phyloP scores from a whole-genome alignment of 2,113 vertebrate genomes.

The Pitta sordida region DNA sequence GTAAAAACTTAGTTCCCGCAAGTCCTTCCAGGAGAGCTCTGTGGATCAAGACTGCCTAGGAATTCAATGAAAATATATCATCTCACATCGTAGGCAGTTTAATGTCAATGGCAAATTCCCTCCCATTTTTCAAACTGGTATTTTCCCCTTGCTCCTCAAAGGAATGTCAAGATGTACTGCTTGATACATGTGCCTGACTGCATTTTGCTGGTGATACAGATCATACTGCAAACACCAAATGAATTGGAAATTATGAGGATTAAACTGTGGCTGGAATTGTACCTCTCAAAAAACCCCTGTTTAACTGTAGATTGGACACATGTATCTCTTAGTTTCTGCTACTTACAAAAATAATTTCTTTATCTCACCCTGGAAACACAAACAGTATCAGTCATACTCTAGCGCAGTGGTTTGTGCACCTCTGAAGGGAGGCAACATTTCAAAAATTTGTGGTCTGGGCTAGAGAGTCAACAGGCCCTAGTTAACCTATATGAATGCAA shows the following conservation, averaged over 20 bases:
- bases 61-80: rapidly evolving
- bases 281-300: not conserved
- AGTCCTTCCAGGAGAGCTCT: not conserved
- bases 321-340: not conserved
- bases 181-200: not conserved
- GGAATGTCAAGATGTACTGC: not conserved
- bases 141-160: not conserved
- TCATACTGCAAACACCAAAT: not conserved
- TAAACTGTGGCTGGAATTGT: not conserved
- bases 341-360: not conserved
- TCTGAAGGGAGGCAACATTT: not conserved
- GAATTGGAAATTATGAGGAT: not conserved
- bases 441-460: not conserved
- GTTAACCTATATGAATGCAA: not conserved
- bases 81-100: not conserved
- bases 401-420: not conserved
- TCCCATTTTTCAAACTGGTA: not conserved
- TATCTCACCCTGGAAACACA: not conserved
- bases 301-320: not conserved
- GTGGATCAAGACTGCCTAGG: not conserved
- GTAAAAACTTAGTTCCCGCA: not conserved
- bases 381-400: not conserved
- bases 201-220: not conserved
- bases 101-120: not conserved
- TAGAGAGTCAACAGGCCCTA: not conserved